Conservation (phyloP, 2,888 invertebrate genomes). For the Diaphora mendica region DNA sequence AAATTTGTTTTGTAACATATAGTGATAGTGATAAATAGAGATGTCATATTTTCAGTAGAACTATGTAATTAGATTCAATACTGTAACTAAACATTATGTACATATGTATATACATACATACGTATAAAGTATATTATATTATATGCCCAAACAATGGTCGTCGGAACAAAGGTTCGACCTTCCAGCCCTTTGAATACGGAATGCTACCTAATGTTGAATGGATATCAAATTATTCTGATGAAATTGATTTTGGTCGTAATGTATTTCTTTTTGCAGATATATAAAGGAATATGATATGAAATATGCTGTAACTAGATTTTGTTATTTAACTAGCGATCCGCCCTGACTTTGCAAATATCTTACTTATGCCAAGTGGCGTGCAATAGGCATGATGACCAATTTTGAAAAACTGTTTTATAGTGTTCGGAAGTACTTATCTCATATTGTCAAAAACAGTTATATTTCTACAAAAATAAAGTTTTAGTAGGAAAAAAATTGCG, state of each 20-base stretch:
- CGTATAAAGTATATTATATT: neutral
- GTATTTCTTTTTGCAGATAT: conserved; percentile 19
- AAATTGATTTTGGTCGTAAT: conserved; percentile 32
- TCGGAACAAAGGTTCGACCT: conserved; percentile 30
- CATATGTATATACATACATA: conserved; percentile 3
- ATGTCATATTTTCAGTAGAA: no score
- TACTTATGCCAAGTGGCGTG: no score
- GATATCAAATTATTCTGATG: conserved; percentile 18
- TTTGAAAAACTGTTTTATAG: no score
- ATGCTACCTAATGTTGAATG: conserved; percentile 18
- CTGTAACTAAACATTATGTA: conserved; percentile 9
- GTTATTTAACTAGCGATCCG: neutral
- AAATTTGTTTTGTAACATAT: no score
- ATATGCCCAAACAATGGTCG: conserved; percentile 45
- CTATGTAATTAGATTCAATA: neutral
- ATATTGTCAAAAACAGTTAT: no score
- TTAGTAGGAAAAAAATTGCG: no score
- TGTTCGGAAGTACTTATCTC: no score
- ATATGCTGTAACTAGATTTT: neutral
- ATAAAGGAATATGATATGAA: neutral
- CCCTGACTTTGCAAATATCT: no score
- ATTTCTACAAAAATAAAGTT: no score
- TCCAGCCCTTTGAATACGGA: conserved; percentile 32
- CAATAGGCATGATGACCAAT: no score
- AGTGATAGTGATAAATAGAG: no score